Percentiles rank a stretch among this genome's conserved stretches.
These are phyloP conservation scores for Drosophila nannoptera DNA, from an alignment of 1,140 invertebrate genomes.

Conservation along the genomic window DNA sequence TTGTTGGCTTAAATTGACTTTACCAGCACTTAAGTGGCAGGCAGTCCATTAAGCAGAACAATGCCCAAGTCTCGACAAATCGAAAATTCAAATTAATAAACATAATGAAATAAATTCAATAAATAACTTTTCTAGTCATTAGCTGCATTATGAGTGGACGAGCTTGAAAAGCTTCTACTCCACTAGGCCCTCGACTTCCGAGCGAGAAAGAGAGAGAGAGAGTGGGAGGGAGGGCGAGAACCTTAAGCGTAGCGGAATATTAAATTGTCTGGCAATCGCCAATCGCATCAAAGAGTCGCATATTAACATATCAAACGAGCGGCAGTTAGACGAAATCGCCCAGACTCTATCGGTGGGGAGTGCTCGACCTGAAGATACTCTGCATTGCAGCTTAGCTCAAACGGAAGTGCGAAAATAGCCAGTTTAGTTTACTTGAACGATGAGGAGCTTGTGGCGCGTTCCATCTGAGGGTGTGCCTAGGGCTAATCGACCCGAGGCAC, in stretches of 20 bases:
- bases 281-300: conserved; percentile 72
- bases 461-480: not conserved
- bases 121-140: conserved; percentile 22
- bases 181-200: not conserved
- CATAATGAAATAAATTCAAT: conserved; percentile 1
- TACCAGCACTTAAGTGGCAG: not conserved
- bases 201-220: too few relatives aligned
- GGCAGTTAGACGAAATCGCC: conserved; percentile 61
- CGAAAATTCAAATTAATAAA: conserved; percentile 2
- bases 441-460: too few relatives aligned
- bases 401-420: not conserved
- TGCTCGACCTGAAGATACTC: not conserved
- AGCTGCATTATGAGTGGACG: not conserved
- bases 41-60: conserved; percentile 13
- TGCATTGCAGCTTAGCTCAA: not conserved
- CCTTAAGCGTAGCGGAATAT: conserved; percentile 63
- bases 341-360: not conserved
- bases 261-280: conserved; percentile 72
- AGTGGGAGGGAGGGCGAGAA: not conserved
- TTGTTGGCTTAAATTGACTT: conserved; percentile 15
- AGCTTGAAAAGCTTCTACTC: not conserved
- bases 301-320: conserved; percentile 77
- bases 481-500: not conserved
- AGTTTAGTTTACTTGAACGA: too few relatives aligned
- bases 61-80: conserved; percentile 5